A percentile compares a stretch with the other conserved stretches of the same genome.
These are phyloP conservation scores for Venusia cambrica DNA, from an alignment of 2,888 invertebrate species.

Conservation along the genomic window DNA sequence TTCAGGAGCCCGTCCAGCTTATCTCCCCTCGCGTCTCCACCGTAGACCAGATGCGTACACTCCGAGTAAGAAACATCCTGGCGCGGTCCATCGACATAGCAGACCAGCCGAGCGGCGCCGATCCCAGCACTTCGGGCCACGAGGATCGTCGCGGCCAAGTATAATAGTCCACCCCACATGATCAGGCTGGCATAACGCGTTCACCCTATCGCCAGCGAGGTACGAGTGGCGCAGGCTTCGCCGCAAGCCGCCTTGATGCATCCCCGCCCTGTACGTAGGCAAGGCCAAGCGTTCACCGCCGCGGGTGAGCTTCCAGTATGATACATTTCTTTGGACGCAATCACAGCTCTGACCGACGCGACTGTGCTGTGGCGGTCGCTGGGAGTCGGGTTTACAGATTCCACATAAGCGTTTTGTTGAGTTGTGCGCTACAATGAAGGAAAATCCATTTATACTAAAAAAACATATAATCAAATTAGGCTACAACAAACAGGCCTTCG, in stretches of 20 bases:
- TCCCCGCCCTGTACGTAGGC: constrained; percentile 63
- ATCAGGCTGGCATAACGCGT: constrained; percentile 42
- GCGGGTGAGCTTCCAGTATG: constrained; percentile 35
- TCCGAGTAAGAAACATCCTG: constrained; percentile 52
- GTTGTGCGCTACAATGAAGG: too few species aligned
- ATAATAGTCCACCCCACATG: constrained; percentile 66
- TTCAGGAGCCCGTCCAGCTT: constrained; percentile 67
- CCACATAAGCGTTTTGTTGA: too few species aligned
- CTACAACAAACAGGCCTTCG: too few species aligned
- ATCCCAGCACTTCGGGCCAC: constrained; percentile 61
- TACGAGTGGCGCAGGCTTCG: constrained; percentile 56
- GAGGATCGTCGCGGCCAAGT: constrained; percentile 53
- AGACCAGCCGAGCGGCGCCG: constrained; percentile 71
- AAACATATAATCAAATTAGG: too few species aligned
- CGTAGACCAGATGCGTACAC: constrained; percentile 77
- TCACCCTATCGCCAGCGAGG: constrained; percentile 62
- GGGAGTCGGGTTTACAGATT: too few species aligned
- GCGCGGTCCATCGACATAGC: constrained; percentile 63
- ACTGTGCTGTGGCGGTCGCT: too few species aligned
- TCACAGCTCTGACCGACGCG: too few species aligned
- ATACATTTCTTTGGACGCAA: constrained; percentile 20
- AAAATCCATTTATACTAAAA: too few species aligned
- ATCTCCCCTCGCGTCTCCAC: constrained; percentile 66
- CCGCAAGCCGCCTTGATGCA: constrained; percentile 56
- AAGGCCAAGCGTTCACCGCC: constrained; percentile 68